phyloP scores from a whole-genome alignment of 1,140 invertebrate species.

The Aphelinus atriplicis region DNA sequence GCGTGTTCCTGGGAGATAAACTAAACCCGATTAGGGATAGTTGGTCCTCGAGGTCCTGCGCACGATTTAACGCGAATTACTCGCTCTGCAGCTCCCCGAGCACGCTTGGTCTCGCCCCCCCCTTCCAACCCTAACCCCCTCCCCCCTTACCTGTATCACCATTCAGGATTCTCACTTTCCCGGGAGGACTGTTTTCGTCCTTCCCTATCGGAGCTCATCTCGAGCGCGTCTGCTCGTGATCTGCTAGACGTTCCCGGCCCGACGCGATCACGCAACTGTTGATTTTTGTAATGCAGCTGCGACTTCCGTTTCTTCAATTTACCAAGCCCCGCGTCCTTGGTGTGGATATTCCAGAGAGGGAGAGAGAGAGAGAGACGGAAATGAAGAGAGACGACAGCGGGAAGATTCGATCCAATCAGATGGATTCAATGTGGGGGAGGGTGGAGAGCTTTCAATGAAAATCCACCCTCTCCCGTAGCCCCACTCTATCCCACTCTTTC shows the following conservation, averaged over 20 bases:
- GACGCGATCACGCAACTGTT: background rate
- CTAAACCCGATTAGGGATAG: conserved; percentile 51
- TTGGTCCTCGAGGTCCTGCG: background rate
- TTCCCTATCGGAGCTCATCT: background rate
- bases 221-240: background rate
- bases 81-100: background rate
- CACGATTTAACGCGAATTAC: conserved; percentile 6
- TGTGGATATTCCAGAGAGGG: conserved; percentile 1
- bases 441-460: conserved; percentile 49
- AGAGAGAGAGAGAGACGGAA: conserved; percentile 18
- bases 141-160: too few species aligned
- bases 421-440: conserved; percentile 49
- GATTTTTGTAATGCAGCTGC: background rate
- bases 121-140: too few species aligned
- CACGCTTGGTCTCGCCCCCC: too few species aligned
- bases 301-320: conserved; percentile 17
- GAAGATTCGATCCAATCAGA: conserved; percentile 57
- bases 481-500: background rate
- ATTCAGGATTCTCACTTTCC: background rate
- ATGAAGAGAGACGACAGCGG: conserved; percentile 32
- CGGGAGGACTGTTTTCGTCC: background rate
- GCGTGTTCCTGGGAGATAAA: conserved; percentile 57
- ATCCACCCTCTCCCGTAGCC: conserved; percentile 43
- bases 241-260: background rate
- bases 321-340: conserved; percentile 8